Base-by-base conservation (phyloP, 2,888 invertebrate genomes). In the Mylabris sibirica region DNA sequence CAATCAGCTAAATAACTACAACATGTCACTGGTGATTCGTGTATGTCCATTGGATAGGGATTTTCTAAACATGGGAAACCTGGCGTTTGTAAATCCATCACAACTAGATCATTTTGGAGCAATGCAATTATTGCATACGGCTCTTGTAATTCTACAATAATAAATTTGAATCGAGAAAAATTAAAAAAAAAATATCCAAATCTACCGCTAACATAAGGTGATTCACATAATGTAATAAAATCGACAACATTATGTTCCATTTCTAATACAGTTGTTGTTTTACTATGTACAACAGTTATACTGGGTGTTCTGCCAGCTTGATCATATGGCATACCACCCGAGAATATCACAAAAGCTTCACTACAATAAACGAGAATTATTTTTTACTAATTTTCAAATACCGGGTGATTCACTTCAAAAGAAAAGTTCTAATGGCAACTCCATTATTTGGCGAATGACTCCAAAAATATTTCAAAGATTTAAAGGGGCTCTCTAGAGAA, bases 1-100 rank as follows among this genome's bases (percentile, higher is more conserved):
- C 98, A 99, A 88, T 99, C 98, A 67, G 98, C 97, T 85, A 98
- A 91, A 89, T 99, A 99, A 70, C 93, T 92, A 86, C 98, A 96
- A 87, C 95, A 96, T 67, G 99, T 99, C 81, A 99, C 98, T 24
- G 98, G 95, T 64, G 98, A 97, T 87, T 99, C 99, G 88, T 99
- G 99, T 78, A 99, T 90, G 87, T 99, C 99, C 98, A 99, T 98
- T 72, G 99, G 97, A 88, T 99, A 99, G 59, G 99, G 99, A 88
- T 98, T 98, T 87, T 99, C 98, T 88, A 98, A 96, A 87, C 98
- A 97, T 26, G 99, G 99, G 88, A 98, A 99, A 83, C 98, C 98
- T 69, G 94, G 91, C 63, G 96, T 93, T 83, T 93, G 93, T 82
- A 99, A 90, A 88, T 99, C 99, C 85, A 99, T 96, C 82, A 99